Evolutionary conservation across 1,140 invertebrate genomes (phyloP).

Genomic region (Sarcophaga bullata): DNA sequence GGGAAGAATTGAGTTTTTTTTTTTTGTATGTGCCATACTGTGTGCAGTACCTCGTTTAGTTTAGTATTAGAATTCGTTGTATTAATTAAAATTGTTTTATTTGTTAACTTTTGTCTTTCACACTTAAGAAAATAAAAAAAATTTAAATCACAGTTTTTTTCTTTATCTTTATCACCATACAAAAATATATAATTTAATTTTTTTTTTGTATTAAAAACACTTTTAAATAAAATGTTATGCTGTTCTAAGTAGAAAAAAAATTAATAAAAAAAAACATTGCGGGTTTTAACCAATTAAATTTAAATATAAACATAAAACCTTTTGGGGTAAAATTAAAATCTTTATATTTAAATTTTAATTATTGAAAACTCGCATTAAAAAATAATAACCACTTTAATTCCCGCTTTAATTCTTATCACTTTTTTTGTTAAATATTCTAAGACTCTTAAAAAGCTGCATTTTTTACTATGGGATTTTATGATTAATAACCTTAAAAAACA

Average conservation of each 20-base stretch:
- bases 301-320: neutral
- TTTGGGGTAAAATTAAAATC: neutral
- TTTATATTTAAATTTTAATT: constrained; percentile 10
- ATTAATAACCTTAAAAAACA: neutral
- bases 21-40: constrained; percentile 53
- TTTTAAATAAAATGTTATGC: constrained; percentile 26
- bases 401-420: neutral
- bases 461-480: neutral
- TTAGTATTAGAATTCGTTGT: neutral
- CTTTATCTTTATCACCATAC: too few relatives aligned
- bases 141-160: neutral
- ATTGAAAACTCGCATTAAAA: neutral
- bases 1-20: constrained; percentile 18
- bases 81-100: neutral
- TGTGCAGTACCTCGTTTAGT: constrained; percentile 60
- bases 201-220: too few relatives aligned
- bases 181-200: too few relatives aligned
- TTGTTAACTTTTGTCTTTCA: neutral
- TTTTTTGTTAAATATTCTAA: too few relatives aligned
- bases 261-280: neutral
- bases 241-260: constrained; percentile 36
- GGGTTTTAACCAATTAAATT: neutral
- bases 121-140: neutral
- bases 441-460: neutral
- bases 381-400: neutral